phyloP scores from a whole-genome alignment of 2,888 invertebrate species.

The Automeris io region DNA sequence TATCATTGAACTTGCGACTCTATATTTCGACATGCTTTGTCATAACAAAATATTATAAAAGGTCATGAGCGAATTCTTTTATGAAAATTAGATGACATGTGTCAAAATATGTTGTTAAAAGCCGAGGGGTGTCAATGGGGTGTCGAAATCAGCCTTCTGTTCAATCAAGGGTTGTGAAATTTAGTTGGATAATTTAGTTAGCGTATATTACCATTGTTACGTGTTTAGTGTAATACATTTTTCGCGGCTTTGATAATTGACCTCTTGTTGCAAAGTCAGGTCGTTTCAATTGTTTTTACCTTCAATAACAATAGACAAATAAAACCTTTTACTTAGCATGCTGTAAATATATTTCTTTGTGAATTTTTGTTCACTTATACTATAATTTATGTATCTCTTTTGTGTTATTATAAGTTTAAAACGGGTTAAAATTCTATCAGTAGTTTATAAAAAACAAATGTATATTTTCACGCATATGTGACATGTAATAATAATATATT shows the following conservation, averaged over 20 bases:
- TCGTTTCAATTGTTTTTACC: constrained; percentile 41
- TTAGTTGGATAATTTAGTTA: constrained; percentile 59
- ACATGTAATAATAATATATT: too few relatives aligned
- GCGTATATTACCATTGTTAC: constrained; percentile 55
- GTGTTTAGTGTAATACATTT: constrained; percentile 50
- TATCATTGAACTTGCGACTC: constrained; percentile 61
- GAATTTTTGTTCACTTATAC: background rate
- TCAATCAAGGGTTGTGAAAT: constrained; percentile 53
- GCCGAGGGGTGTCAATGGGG: constrained; percentile 51
- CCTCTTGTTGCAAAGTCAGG: constrained; percentile 49
- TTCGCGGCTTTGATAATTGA: constrained; percentile 53
- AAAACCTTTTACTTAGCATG: constrained; percentile 4
- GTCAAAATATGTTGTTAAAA: constrained; percentile 42
- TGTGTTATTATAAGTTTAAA: too few relatives aligned
- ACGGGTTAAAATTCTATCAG: too few relatives aligned
- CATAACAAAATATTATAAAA: constrained; percentile 37
- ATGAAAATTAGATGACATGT: constrained; percentile 49
- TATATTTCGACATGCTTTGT: constrained; percentile 31
- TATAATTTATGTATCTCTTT: too few relatives aligned
- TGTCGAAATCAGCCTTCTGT: constrained; percentile 56
- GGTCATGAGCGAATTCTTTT: constrained; percentile 41
- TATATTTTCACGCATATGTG: too few relatives aligned
- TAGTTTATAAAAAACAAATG: too few relatives aligned
- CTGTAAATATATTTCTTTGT: constrained; percentile 6
- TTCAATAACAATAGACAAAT: constrained; percentile 17